Conservation (phyloP, 2,113 vertebrate species). For the Megaceryle maxima region DNA sequence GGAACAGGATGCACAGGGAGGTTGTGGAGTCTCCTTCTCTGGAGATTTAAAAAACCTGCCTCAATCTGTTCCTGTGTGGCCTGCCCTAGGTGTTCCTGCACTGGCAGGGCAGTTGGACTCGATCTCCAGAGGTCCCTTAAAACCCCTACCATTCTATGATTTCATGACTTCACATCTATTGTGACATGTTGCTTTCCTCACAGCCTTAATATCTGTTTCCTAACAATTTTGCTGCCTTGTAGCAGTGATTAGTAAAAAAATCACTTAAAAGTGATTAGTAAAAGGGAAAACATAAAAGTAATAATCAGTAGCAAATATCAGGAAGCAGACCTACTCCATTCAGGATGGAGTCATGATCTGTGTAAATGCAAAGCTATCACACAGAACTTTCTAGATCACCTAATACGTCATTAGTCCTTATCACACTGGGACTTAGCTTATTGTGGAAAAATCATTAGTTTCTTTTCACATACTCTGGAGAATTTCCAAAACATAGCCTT, state of each 20-base stretch:
- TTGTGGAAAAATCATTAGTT: conserved; percentile 54
- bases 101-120: too few species aligned
- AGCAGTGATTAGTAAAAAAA: background rate
- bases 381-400: conserved; percentile 18
- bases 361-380: conserved; percentile 31
- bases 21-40: too few species aligned
- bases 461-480: conserved; percentile 35
- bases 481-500: conserved; percentile 36
- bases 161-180: background rate
- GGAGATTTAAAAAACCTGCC: too few species aligned
- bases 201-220: background rate
- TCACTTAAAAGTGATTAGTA: background rate
- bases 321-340: conserved; percentile 23
- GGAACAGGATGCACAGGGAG: too few species aligned
- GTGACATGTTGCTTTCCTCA: background rate
- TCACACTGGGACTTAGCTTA: conserved; percentile 30
- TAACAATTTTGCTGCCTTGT: background rate
- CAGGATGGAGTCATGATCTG: conserved; percentile 10
- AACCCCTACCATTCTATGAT: too few species aligned
- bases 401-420: conserved; percentile 37
- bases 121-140: too few species aligned
- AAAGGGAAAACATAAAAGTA: background rate
- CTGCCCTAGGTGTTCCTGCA: too few species aligned
- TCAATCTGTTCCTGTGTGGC: too few species aligned
- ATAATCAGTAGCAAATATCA: conserved; percentile 7